Evolutionary conservation across 2,888 invertebrate genomes (phyloP).

Genomic region (Chaetogeoica ovagalla): DNA sequence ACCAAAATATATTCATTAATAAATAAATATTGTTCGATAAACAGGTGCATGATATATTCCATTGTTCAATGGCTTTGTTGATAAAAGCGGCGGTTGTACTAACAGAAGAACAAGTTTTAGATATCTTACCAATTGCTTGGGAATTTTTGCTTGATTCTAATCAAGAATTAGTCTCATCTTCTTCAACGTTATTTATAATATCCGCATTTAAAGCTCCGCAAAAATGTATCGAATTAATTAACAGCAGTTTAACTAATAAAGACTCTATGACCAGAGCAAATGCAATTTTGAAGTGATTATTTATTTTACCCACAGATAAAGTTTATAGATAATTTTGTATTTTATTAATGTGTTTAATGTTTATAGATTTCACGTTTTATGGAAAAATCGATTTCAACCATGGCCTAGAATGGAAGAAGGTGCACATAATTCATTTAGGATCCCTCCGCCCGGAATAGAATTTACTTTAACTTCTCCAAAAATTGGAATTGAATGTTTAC

Average conservation of each 20-base stretch:
- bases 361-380: constrained; percentile 83
- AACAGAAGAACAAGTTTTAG: constrained; percentile 82
- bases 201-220: constrained; percentile 90
- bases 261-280: constrained; percentile 81
- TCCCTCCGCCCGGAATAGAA: constrained; percentile 98
- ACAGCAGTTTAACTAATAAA: constrained; percentile 79
- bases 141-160: constrained; percentile 91
- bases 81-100: constrained; percentile 89
- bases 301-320: not conserved
- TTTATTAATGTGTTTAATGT: not conserved
- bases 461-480: constrained; percentile 98
- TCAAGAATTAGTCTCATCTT: constrained; percentile 79
- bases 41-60: constrained; percentile 85
- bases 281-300: constrained; percentile 71
- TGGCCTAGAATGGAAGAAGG: constrained; percentile 99
- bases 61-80: constrained; percentile 81
- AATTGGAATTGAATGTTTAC: constrained; percentile 91
- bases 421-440: constrained; percentile 93
- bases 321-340: not conserved
- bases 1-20: no score
- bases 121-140: constrained; percentile 92
- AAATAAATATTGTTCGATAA: not conserved
- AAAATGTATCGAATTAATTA: constrained; percentile 87
- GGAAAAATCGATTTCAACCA: constrained; percentile 96
- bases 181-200: constrained; percentile 88